Conservation (phyloP, 2,113 vertebrate species). For the Anoura caudifer region DNA sequence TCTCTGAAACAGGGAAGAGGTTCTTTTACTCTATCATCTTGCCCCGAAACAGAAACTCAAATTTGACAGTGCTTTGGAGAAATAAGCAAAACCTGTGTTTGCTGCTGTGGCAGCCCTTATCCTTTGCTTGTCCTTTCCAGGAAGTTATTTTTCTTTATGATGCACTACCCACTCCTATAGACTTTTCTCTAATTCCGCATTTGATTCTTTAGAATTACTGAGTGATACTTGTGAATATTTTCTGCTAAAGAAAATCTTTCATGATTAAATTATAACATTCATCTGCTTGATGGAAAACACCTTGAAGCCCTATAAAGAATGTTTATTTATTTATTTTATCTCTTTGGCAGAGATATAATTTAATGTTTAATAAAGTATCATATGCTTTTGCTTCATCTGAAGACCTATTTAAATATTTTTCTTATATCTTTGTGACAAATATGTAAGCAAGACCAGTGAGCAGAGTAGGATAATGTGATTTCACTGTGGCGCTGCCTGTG, state of each 20-base stretch:
- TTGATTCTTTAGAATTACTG: neutral
- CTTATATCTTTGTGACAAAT: conserved; percentile 27
- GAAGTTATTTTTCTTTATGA: neutral
- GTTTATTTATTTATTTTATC: neutral
- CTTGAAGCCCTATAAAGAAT: conserved; percentile 10
- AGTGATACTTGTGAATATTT: neutral
- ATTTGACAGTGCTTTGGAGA: neutral
- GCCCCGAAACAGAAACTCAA: neutral
- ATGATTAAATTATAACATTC: conserved; percentile 39
- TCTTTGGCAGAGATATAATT: neutral
- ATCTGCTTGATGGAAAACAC: neutral
- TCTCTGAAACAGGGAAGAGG: neutral
- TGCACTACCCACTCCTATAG: neutral
- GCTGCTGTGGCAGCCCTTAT: neutral
- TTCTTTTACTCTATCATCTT: neutral
- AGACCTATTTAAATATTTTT: conserved; percentile 6
- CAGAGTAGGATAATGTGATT: neutral
- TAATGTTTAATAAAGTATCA: neutral
- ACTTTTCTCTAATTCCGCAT: neutral
- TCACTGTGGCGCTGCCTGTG: no score
- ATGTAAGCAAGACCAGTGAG: neutral
- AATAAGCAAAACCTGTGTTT: neutral
- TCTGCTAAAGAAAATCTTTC: conserved; percentile 19
- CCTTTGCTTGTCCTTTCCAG: neutral
- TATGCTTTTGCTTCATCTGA: neutral